These are phyloP conservation scores for Harmothoe impar DNA, from an alignment of 2,888 invertebrate species.

Conservation along the genomic window DNA sequence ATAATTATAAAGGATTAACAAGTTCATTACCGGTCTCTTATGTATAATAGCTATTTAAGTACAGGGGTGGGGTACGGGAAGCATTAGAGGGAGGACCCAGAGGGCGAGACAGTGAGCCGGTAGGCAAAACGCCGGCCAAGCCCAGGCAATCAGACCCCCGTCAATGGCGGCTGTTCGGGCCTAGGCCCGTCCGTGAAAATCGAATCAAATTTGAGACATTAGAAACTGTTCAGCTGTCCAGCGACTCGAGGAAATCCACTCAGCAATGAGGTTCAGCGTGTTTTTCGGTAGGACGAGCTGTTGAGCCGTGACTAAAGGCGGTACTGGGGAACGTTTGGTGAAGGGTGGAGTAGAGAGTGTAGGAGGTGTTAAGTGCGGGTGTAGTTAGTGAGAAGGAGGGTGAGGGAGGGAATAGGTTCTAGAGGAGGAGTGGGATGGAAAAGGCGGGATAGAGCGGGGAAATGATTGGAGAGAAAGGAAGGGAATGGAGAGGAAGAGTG, in stretches of 20 bases:
- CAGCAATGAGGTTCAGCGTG: conserved; percentile 50
- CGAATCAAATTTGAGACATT: conserved; percentile 61
- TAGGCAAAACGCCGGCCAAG: background rate
- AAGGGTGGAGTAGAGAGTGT: background rate
- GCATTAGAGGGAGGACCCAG: background rate
- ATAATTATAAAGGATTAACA: conserved; percentile 44
- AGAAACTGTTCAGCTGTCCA: conserved; percentile 53
- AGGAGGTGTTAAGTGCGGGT: background rate
- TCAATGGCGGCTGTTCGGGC: background rate
- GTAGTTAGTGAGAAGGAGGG: too few species aligned
- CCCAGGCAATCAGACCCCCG: background rate
- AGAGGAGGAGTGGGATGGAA: background rate
- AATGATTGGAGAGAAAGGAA: too few species aligned
- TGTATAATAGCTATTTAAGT: background rate
- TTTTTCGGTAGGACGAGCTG: conserved; percentile 20
- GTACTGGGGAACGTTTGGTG: background rate
- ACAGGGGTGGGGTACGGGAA: background rate
- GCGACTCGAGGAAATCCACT: conserved; percentile 53
- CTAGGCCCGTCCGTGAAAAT: conserved; percentile 31
- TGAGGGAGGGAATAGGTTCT: background rate
- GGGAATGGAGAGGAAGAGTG: too few species aligned
- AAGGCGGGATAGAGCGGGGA: background rate
- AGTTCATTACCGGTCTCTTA: background rate
- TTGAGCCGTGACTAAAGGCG: conserved; percentile 5
- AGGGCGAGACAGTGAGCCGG: background rate